Conservation (phyloP, 1,140 invertebrate species). For the Pristionchus pacificus region DNA sequence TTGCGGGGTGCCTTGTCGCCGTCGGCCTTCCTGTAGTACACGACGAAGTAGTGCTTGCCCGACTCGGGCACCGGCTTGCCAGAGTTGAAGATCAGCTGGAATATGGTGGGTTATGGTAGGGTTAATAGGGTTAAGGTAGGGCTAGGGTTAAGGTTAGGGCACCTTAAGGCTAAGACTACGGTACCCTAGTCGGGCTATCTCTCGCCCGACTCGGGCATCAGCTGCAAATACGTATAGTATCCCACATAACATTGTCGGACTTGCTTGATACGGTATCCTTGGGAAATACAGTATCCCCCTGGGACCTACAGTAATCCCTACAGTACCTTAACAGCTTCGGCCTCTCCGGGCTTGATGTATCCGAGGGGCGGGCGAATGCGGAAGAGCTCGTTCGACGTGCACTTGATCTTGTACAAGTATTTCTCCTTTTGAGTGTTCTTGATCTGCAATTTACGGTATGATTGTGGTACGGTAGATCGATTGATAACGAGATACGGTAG, state of each 20-base stretch:
- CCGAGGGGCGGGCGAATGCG: conserved; percentile 42
- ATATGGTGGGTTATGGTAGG: too few relatives aligned
- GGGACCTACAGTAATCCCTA: conserved; percentile 19
- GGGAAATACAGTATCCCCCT: too few relatives aligned
- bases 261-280: too few relatives aligned
- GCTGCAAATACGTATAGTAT: neutral
- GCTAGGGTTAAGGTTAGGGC: too few relatives aligned
- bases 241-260: too few relatives aligned
- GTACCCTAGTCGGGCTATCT: too few relatives aligned
- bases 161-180: too few relatives aligned
- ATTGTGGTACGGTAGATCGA: neutral
- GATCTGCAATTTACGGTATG: conserved; percentile 30
- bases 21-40: conserved; percentile 41
- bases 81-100: conserved; percentile 40
- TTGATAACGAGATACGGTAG: too few relatives aligned
- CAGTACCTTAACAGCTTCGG: conserved; percentile 14
- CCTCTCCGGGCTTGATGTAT: conserved; percentile 24
- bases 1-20: conserved; percentile 35
- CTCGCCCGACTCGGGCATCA: too few relatives aligned
- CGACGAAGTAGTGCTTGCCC: conserved; percentile 45
- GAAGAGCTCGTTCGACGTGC: conserved; percentile 45
- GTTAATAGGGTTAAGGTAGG: too few relatives aligned
- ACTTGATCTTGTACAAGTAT: conserved; percentile 40
- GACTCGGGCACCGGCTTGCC: conserved; percentile 39
- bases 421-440: conserved; percentile 35